phyloP scores from a whole-genome alignment of 1,140 invertebrate species.

The Zaprionus gabonicus region DNA sequence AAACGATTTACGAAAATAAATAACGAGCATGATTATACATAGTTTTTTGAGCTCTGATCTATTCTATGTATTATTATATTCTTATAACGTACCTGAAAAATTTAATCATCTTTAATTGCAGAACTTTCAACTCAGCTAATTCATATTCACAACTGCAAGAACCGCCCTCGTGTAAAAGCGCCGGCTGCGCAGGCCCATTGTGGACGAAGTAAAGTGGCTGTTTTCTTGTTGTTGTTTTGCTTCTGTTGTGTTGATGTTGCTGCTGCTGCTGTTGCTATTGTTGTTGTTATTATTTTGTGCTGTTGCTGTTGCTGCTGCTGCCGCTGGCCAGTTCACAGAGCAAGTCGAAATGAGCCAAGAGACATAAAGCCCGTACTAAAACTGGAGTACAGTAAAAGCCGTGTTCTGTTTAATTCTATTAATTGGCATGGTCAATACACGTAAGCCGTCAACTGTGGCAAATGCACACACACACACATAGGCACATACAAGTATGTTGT shows the following conservation, averaged over 20 bases:
- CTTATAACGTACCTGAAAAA: not conserved
- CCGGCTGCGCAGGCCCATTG: slow-evolving; percentile 25
- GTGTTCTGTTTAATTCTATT: slow-evolving; percentile 66
- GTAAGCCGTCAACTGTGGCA: slow-evolving; percentile 53
- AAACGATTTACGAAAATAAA: too few species aligned
- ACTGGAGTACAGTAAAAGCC: slow-evolving; percentile 64
- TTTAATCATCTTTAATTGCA: not conserved
- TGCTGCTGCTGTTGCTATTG: slow-evolving; percentile 20
- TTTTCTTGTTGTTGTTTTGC: slow-evolving; percentile 31
- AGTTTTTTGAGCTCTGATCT: too few species aligned
- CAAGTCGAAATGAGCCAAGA: slow-evolving; percentile 42
- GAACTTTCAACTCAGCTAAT: not conserved
- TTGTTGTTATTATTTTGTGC: slow-evolving; percentile 1
- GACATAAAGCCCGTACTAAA: slow-evolving; percentile 57
- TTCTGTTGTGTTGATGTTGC: slow-evolving; percentile 9
- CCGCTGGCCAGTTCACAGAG: slow-evolving; percentile 51
- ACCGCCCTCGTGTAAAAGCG: slow-evolving; percentile 12
- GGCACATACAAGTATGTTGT: not conserved
- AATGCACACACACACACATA: slow-evolving; percentile 29
- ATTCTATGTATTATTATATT: not conserved
- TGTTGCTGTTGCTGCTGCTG: slow-evolving; percentile 18
- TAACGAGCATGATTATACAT: too few species aligned
- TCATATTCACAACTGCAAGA: not conserved
- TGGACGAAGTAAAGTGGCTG: slow-evolving; percentile 50
- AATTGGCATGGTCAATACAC: slow-evolving; percentile 60